These are phyloP conservation scores for Temnopleurus reevesii DNA, from an alignment of 53 echinoderm and acorn worm genomes.

Conservation along the genomic window DNA sequence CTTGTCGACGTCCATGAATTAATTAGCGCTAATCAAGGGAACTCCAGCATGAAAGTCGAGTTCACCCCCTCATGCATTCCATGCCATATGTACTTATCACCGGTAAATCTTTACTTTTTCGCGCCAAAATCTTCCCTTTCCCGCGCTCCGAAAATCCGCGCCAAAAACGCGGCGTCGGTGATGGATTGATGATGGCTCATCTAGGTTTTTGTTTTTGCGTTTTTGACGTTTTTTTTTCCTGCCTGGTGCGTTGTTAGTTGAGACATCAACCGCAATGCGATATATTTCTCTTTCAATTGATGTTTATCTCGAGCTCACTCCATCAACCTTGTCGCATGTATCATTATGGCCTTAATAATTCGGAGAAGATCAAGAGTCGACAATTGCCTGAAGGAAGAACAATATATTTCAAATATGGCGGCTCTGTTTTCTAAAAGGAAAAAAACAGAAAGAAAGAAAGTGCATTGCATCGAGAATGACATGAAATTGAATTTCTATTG, in stretches of 20 bases:
- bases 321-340: not conserved
- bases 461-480: too few relatives aligned
- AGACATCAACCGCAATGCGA: constrained; percentile 26
- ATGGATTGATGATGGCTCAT: not conserved
- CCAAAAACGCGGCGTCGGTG: not conserved
- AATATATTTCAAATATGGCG: not conserved
- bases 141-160: not conserved
- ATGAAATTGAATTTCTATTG: too few relatives aligned
- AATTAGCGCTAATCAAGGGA: constrained; percentile 34
- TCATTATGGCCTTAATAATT: not conserved
- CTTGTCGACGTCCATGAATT: constrained; percentile 19
- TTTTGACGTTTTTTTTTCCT: not conserved
- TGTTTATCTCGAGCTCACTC: not conserved
- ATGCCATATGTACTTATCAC: constrained; percentile 18
- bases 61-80: not conserved
- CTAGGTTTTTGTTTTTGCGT: not conserved
- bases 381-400: not conserved
- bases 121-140: too few relatives aligned
- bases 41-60: constrained; percentile 30
- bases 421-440: not conserved
- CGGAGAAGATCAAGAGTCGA: not conserved
- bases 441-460: too few relatives aligned
- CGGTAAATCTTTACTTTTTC: constrained; percentile 10
- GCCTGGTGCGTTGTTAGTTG: not conserved
- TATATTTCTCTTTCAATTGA: not conserved